These are phyloP conservation scores for Lucinisca nassula DNA, from an alignment of 2,888 invertebrate species.

Conservation along the genomic window DNA sequence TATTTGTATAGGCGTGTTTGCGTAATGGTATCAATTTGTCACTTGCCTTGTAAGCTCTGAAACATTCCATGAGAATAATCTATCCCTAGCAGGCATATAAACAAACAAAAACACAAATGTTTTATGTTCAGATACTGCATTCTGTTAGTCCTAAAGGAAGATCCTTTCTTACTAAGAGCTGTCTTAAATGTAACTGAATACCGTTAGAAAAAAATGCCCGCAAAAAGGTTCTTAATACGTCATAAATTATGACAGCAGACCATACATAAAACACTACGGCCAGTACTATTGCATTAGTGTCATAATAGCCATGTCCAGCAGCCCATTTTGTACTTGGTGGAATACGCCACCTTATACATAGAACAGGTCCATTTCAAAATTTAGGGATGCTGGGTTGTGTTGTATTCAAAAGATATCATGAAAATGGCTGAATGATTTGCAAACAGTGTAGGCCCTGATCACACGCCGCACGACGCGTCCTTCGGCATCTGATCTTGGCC, in stretches of 20 bases:
- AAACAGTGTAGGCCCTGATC: too few relatives aligned
- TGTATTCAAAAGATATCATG: too few relatives aligned
- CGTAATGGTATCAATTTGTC: too few relatives aligned
- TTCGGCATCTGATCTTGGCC: too few relatives aligned
- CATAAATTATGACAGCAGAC: background rate
- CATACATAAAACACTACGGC: background rate
- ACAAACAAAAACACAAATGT: background rate
- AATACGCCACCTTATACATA: too few relatives aligned
- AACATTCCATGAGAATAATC: background rate
- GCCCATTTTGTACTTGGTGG: too few relatives aligned
- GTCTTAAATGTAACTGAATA: background rate
- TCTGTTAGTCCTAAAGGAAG: background rate
- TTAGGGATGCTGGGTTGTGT: too few relatives aligned
- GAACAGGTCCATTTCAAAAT: too few relatives aligned
- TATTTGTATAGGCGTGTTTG: too few relatives aligned
- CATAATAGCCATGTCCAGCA: background rate
- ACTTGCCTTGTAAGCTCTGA: background rate
- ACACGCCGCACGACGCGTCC: too few relatives aligned
- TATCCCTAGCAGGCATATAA: background rate
- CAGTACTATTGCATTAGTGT: too few relatives aligned
- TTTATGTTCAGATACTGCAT: background rate
- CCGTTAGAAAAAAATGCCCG: background rate
- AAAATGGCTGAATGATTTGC: too few relatives aligned
- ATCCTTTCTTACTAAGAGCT: background rate
- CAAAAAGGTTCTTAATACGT: background rate